Conservation (phyloP, 2,888 invertebrate genomes). For the Amphipoea oculea region DNA sequence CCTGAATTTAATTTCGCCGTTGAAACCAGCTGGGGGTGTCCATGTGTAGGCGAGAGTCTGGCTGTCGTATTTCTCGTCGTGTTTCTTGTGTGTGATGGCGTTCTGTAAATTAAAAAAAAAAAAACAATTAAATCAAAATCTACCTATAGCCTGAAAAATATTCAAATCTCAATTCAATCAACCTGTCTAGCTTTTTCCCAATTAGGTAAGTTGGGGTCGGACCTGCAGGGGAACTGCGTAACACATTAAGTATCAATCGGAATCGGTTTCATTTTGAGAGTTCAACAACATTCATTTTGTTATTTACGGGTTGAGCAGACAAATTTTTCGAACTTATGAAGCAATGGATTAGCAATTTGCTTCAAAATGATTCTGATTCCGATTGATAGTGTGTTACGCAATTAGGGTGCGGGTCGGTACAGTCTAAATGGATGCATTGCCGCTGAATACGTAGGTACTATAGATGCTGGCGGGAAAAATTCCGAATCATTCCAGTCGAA, state of each 20-base stretch:
- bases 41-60: slow-evolving; percentile 91
- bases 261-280: too few relatives aligned
- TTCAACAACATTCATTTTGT: too few relatives aligned
- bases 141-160: not conserved
- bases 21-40: slow-evolving; percentile 92
- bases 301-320: too few relatives aligned
- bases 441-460: not conserved
- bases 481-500: too few relatives aligned
- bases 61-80: slow-evolving; percentile 89
- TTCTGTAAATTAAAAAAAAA: slow-evolving; percentile 86
- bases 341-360: too few relatives aligned
- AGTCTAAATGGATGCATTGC: not conserved
- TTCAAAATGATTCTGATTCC: too few relatives aligned
- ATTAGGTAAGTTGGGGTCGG: not conserved
- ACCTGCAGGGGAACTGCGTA: too few relatives aligned
- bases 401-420: too few relatives aligned
- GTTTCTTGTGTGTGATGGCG: slow-evolving; percentile 93
- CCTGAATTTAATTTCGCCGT: slow-evolving; percentile 92
- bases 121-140: not conserved
- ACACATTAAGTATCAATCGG: too few relatives aligned
- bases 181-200: not conserved
- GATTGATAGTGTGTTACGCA: too few relatives aligned
- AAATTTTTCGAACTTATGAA: too few relatives aligned
- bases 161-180: not conserved
- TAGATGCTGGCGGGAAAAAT: too few relatives aligned